phyloP scores from a whole-genome alignment of 2,797 vertebrate genomes.

The Apogon talboti region DNA sequence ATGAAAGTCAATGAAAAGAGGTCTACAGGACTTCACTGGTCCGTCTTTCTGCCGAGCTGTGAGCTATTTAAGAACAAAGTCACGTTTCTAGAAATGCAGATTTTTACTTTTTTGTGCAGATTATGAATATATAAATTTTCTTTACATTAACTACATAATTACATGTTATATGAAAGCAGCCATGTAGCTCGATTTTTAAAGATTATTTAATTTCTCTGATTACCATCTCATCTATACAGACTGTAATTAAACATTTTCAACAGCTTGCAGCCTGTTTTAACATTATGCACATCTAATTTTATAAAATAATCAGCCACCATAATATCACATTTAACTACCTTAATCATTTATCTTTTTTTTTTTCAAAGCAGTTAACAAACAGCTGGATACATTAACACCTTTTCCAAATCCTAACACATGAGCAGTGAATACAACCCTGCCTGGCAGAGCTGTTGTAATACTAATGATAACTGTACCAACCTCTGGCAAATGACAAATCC shows the following conservation, averaged over 20 bases:
- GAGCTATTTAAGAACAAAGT: conserved; percentile 6
- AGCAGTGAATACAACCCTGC: conserved; percentile 7
- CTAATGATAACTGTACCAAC: conserved; percentile 19
- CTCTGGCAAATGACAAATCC: background rate
- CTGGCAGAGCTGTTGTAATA: conserved; percentile 9
- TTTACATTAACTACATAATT: too few relatives aligned
- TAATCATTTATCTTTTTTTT: background rate
- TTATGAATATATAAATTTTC: too few relatives aligned
- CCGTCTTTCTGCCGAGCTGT: background rate
- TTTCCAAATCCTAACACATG: background rate
- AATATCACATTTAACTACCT: conserved; percentile 16
- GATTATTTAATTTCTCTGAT: background rate
- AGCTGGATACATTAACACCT: conserved; percentile 17
- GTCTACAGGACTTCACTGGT: background rate
- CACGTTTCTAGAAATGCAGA: conserved; percentile 12
- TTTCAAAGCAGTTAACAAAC: conserved; percentile 10
- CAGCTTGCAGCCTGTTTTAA: background rate
- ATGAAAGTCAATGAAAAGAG: conserved; percentile 16
- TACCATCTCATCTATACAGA: background rate
- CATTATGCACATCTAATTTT: background rate
- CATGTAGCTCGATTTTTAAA: too few relatives aligned
- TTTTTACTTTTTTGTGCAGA: background rate
- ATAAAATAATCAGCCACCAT: conserved; percentile 1
- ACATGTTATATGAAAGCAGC: too few relatives aligned
- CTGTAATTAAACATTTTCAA: background rate